Conservation (phyloP, 2,888 invertebrate genomes). For the Drosophila hamatofila region DNA sequence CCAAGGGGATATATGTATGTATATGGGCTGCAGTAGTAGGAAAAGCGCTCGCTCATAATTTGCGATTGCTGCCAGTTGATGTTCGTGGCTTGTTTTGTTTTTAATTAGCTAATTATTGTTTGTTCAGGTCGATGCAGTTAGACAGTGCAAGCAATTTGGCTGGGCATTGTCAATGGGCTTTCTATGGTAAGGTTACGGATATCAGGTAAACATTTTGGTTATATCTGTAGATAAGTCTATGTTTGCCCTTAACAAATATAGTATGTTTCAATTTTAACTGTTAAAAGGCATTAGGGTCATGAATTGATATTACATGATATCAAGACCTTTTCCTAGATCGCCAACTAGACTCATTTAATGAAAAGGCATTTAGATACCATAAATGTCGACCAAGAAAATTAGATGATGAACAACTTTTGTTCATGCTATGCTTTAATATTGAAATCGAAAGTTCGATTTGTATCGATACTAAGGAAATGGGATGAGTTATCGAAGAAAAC, state of each 20-base stretch:
- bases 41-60: constrained; percentile 52
- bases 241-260: background rate
- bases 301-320: too few relatives aligned
- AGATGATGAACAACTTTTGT: background rate
- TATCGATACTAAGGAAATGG: background rate
- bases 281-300: too few relatives aligned
- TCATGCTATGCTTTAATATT: background rate
- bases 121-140: constrained; percentile 54
- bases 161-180: constrained; percentile 14
- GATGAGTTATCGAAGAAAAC: background rate
- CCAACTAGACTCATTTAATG: background rate
- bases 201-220: background rate
- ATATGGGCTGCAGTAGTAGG: background rate
- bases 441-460: background rate
- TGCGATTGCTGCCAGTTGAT: constrained; percentile 54
- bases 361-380: background rate
- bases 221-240: background rate
- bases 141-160: constrained; percentile 30
- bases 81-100: constrained; percentile 32
- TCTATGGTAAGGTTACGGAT: background rate
- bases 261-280: background rate
- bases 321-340: background rate
- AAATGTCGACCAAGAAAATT: too few relatives aligned
- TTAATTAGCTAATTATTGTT: constrained; percentile 72
- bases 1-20: constrained; percentile 10